Evolutionary conservation across 2,113 vertebrate species (phyloP).

Genomic region (Tetrax tetrax): DNA sequence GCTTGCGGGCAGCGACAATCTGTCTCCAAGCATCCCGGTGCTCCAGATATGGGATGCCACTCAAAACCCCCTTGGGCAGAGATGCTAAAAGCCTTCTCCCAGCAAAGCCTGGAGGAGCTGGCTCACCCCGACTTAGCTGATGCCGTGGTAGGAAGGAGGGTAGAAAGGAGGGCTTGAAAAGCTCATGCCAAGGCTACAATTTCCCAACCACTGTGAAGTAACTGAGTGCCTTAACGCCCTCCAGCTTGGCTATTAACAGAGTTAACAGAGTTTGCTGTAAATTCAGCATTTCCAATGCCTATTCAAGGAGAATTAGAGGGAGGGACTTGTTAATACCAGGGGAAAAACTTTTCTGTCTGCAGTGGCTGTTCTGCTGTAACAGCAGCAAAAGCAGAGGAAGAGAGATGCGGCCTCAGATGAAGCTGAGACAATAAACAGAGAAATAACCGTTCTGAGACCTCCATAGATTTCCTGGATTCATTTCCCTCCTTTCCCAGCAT

Average conservation of each 20-base stretch:
- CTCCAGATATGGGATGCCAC: background rate
- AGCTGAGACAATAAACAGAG: background rate
- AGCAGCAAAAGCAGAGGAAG: background rate
- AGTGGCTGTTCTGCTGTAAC: background rate
- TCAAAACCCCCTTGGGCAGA: background rate
- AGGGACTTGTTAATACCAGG: background rate
- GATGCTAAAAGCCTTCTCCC: background rate
- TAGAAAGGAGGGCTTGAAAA: background rate
- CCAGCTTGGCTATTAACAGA: background rate
- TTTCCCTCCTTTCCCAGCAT: background rate
- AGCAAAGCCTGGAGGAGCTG: background rate
- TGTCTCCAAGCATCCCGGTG: rapidly evolving
- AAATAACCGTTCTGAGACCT: background rate
- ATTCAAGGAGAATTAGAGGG: background rate
- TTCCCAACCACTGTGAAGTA: background rate
- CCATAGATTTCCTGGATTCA: background rate
- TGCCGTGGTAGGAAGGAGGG: background rate
- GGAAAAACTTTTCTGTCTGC: background rate
- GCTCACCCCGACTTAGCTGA: background rate
- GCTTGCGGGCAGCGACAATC: background rate
- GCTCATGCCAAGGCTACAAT: background rate
- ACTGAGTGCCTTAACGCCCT: background rate
- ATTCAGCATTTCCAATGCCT: background rate
- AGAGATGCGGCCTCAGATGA: background rate
- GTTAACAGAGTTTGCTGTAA: background rate